Evolutionary conservation across 1,140 invertebrate genomes (phyloP), one percentile per base, ranked within the genome.

Genomic region (Aphelinus certus): DNA sequence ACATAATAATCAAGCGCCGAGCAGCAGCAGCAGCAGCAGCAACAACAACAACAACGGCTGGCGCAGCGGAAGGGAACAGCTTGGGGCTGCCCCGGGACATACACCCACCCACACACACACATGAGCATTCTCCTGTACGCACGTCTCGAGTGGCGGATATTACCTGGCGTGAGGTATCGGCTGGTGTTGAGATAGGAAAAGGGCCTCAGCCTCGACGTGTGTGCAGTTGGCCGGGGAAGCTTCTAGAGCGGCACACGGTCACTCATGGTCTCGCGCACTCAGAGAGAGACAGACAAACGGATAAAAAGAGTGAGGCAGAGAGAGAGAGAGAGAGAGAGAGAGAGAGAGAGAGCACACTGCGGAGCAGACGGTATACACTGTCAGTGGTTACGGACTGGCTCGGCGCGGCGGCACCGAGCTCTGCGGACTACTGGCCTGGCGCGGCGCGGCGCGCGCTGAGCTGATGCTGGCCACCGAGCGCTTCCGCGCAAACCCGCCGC

Each of bases 231-330:
- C 2, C 2, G 6, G n/a, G 10, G 26, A 26, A 48, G 9, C 3
- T 6, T 48, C 10, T 51, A 49, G 53, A 71, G 78, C 76, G 74
- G 71, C 76, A 68, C 76, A 76, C 63, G 66, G 71, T 66, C 73
- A 74, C 63, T 75, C 75, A 68, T 71, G 10, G 76, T 67, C 77
- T 74, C 75, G 48, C 26, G 57, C 48, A 48, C 47, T 48, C 69
- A 48, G 57, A 64, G 71, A 43, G 26, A 26, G 26, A 26, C 26
- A 26, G 26, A 26, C 26, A 26, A 26, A 67, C 66, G 10, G 77
- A 78, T 69, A 70, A 73, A 73, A 62, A 77, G 58, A 26, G n/a
- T 1, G n/a, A 65, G 72, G 58, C 53, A 64, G 9, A 49, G 42
- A 68, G 61, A 49, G 7, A 7, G 67, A 43, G 43, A 26, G 56